Conservation (phyloP, 2,113 vertebrate species). For the Panthera leo region DNA sequence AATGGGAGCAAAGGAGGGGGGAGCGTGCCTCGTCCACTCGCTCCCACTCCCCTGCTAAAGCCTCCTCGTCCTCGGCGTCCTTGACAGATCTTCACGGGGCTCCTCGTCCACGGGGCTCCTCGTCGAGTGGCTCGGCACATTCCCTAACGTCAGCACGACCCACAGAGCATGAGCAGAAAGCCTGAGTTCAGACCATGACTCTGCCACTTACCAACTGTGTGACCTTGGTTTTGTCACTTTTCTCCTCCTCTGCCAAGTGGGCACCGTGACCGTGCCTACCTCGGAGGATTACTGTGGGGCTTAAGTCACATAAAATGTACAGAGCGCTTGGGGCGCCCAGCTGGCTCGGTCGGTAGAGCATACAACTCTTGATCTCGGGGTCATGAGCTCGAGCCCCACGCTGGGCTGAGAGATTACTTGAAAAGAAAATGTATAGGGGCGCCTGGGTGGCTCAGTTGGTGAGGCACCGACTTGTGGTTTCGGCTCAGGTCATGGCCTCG, state of each 20-base stretch:
- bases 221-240: neutral
- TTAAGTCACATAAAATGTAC: rapidly evolving
- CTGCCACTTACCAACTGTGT: neutral
- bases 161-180: neutral
- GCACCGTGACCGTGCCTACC: too few species aligned
- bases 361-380: neutral
- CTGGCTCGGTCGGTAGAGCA: neutral
- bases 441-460: too few species aligned
- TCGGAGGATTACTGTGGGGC: neutral
- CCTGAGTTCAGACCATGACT: neutral
- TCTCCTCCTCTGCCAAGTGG: neutral
- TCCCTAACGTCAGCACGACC: neutral
- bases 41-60: neutral
- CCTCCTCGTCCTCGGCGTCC: neutral
- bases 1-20: neutral
- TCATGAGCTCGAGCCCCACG: neutral
- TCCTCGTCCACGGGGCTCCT: neutral
- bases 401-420: neutral
- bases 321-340: neutral
- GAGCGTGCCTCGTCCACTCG: neutral
- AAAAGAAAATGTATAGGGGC: neutral
- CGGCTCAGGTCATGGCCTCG: too few species aligned
- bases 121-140: neutral
- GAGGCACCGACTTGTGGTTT: too few species aligned
- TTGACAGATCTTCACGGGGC: neutral